Percentiles rank a stretch among this genome's conserved stretches.
phyloP scores from a whole-genome alignment of 2,797 vertebrate genomes.

The Columba guinea region DNA sequence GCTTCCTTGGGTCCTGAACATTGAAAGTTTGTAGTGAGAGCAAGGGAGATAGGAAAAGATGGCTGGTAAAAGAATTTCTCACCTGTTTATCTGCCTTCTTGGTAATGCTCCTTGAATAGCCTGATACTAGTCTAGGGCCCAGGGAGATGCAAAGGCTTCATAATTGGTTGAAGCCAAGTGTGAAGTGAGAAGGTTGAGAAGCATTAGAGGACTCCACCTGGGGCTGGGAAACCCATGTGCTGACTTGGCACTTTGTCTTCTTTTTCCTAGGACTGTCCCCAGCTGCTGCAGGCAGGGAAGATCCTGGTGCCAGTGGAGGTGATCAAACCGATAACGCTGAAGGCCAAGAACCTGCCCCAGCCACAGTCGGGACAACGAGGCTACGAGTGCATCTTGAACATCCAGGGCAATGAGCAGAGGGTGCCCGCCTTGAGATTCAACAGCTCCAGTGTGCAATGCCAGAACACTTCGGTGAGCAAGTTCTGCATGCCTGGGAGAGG shows the following conservation, averaged over 20 bases:
- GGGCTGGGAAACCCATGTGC: not conserved
- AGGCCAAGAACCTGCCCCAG: slow-evolving; percentile 95
- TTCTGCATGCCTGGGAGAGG: accelerated
- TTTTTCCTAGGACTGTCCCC: slow-evolving; percentile 90
- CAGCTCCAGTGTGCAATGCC: slow-evolving; percentile 97
- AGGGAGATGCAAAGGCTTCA: not conserved
- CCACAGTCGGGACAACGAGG: slow-evolving; percentile 95
- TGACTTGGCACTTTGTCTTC: not conserved
- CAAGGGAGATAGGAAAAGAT: not conserved
- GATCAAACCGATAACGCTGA: slow-evolving; percentile 93
- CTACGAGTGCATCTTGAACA: slow-evolving; percentile 93
- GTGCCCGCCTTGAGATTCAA: slow-evolving; percentile 96
- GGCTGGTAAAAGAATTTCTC: not conserved
- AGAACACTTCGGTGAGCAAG: slow-evolving; percentile 94
- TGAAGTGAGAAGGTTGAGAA: not conserved
- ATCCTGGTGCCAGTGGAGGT: slow-evolving; percentile 95
- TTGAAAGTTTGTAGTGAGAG: not conserved
- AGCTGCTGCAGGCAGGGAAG: slow-evolving; percentile 89
- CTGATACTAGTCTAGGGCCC: not conserved
- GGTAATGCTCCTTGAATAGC: not conserved
- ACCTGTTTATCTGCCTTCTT: not conserved
- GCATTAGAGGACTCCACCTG: not conserved
- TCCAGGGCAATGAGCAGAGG: slow-evolving; percentile 91
- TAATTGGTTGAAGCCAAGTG: not conserved
- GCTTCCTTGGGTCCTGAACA: not conserved